phyloP scores from a whole-genome alignment of 2,888 invertebrate genomes.

The Operophtera brumata region DNA sequence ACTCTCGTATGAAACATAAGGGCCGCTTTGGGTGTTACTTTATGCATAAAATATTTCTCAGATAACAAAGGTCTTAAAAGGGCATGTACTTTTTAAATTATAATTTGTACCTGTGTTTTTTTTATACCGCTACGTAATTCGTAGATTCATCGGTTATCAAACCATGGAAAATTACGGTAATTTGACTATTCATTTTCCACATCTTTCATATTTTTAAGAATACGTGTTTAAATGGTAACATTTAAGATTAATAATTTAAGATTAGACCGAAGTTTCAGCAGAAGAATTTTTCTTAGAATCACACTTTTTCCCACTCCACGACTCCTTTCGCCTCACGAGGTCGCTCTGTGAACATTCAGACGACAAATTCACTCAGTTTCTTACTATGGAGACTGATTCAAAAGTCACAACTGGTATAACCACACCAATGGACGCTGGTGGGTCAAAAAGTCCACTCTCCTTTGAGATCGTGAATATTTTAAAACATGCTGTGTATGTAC shows the following conservation, averaged over 20 bases:
- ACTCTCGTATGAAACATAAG: neutral
- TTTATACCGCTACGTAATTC: neutral
- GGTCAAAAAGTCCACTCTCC: neutral
- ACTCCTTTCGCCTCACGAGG: slow-evolving; percentile 69
- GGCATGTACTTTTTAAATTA: neutral
- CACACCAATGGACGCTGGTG: neutral
- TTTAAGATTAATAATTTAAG: neutral
- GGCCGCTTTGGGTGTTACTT: neutral
- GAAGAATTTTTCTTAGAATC: slow-evolving; percentile 66
- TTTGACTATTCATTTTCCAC: too few relatives aligned
- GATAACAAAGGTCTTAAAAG: neutral
- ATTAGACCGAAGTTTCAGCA: slow-evolving; percentile 77
- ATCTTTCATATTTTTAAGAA: too few relatives aligned
- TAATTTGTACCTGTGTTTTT: neutral
- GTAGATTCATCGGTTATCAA: too few relatives aligned
- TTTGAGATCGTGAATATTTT: neutral
- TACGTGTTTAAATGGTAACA: neutral
- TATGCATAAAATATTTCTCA: neutral
- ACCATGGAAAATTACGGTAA: too few relatives aligned
- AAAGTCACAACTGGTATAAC: neutral
- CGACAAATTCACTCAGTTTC: slow-evolving; percentile 14
- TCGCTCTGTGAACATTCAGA: slow-evolving; percentile 69
- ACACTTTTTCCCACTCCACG: slow-evolving; percentile 70
- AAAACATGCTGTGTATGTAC: slow-evolving; percentile 4
- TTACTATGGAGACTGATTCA: neutral